A percentile compares a stretch with the other conserved stretches of the same genome.
Conservation (phyloP, 2,113 vertebrate species). For the Aegotheles bennettii region DNA sequence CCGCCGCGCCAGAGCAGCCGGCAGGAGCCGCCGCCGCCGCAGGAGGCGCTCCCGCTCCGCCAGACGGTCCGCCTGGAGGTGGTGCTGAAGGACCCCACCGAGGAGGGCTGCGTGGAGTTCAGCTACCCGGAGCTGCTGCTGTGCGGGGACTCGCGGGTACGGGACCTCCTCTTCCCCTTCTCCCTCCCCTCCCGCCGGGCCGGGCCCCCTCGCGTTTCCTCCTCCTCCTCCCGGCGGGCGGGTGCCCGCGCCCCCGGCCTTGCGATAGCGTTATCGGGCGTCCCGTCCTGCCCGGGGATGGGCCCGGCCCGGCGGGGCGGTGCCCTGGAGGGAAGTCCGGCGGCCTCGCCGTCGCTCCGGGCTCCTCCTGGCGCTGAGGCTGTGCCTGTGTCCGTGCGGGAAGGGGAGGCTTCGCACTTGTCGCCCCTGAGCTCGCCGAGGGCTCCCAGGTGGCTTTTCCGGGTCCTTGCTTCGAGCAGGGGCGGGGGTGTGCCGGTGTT, state of each 20-base stretch:
- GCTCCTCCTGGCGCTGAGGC: neutral
- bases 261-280: neutral
- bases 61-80: slow-evolving; percentile 88
- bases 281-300: neutral
- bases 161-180: slow-evolving; percentile 11
- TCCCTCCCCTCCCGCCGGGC: neutral
- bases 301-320: neutral
- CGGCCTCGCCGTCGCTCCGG: neutral
- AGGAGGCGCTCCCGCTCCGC: slow-evolving; percentile 64
- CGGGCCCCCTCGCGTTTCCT: neutral
- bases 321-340: neutral
- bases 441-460: neutral
- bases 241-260: neutral
- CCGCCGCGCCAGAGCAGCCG: slow-evolving; percentile 62
- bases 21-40: slow-evolving; percentile 56
- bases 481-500: neutral
- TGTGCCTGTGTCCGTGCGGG: neutral
- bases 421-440: neutral
- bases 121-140: slow-evolving; percentile 92
- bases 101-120: slow-evolving; percentile 90
- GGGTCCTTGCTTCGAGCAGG: neutral
- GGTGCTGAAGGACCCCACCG: slow-evolving; percentile 87
- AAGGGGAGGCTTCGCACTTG: neutral
- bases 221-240: neutral
- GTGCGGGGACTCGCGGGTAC: slow-evolving; percentile 74